phyloP scores from a whole-genome alignment of 2,113 vertebrate species.

The Sturnira hondurensis region DNA sequence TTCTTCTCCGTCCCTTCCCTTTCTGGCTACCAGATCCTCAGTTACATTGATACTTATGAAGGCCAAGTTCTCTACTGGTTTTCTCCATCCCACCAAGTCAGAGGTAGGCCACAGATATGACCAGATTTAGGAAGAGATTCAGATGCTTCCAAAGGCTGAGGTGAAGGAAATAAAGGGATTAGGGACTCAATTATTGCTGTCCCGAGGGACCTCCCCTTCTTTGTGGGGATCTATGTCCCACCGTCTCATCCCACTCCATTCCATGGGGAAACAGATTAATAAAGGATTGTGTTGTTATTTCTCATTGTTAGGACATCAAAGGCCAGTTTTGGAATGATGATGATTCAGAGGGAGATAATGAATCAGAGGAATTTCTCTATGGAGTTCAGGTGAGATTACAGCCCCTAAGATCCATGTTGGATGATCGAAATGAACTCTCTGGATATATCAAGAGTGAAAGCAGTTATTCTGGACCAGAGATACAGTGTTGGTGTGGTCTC shows the following conservation, averaged over 20 bases:
- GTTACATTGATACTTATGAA: background rate
- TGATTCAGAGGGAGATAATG: slow-evolving; percentile 98
- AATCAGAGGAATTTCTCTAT: slow-evolving; percentile 97
- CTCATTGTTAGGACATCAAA: slow-evolving; percentile 91
- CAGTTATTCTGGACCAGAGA: background rate
- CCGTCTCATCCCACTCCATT: background rate
- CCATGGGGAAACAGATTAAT: background rate
- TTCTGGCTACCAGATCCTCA: background rate
- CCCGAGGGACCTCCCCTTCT: background rate
- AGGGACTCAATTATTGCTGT: background rate
- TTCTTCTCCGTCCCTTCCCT: background rate
- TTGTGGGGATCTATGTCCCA: background rate
- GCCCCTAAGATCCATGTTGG: background rate
- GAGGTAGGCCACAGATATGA: background rate
- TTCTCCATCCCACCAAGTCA: background rate
- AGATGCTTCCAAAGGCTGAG: background rate
- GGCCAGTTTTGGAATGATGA: slow-evolving; percentile 98
- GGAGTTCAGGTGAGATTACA: slow-evolving; percentile 91
- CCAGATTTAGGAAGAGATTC: background rate
- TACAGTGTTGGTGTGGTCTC: background rate
- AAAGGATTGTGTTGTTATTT: background rate
- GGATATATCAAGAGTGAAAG: background rate
- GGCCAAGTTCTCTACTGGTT: background rate
- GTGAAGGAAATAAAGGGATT: background rate
- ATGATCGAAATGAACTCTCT: background rate